Base-by-base conservation (phyloP, 2,113 vertebrate genomes). In the Tinamus guttatus region DNA sequence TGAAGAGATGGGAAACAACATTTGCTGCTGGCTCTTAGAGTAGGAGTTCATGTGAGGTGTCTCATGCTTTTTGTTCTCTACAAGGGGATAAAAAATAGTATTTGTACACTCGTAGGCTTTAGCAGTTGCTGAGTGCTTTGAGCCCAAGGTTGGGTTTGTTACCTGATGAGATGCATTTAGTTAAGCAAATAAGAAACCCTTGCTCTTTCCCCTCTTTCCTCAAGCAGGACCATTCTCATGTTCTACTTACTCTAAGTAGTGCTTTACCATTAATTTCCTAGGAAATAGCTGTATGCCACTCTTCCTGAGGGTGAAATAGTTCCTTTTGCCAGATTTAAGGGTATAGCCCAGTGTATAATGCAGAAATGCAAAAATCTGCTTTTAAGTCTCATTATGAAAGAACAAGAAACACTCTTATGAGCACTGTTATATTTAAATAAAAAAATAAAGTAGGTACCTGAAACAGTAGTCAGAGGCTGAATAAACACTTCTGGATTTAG, bases 221-320 rank as follows among this genome's bases (percentile, higher is more conserved):
- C 16, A 58, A 32, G 54, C 54, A 32, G 28, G 54, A 58, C 16
- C n/a, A 3, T 24, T 22, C 28, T 45, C 14, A 4, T 2, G 5
- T 25, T 51, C 13, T 3, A 2, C 16, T 21, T 52, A 32, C 38
- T 62, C 45, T 36, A 56, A 56, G 5, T 47, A 4, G 1, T 28
- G 28, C 9, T 54, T 51, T 32, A 25, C 13, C 13, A 1, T 11
- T 7, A 30, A 9, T 21, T 14, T 3, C 47, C n/a, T 13, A 13
- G 60, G 56, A 2, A 1, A 2, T 0, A 19, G 15, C 54, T 56
- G 32, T 4, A 9, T 8, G 5, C 30, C 9, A 0, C 2, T 27
- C 36, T 7, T 34, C 58, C 71, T 49, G 56, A 17, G 63, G 34
- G 0, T 25, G 10, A 30, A 56, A 13, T 20, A 49, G 49, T 27